Evolutionary conservation across 2,888 invertebrate species (phyloP), one percentile per base, ranked within the genome.

Genomic region (Globia sparganii): DNA sequence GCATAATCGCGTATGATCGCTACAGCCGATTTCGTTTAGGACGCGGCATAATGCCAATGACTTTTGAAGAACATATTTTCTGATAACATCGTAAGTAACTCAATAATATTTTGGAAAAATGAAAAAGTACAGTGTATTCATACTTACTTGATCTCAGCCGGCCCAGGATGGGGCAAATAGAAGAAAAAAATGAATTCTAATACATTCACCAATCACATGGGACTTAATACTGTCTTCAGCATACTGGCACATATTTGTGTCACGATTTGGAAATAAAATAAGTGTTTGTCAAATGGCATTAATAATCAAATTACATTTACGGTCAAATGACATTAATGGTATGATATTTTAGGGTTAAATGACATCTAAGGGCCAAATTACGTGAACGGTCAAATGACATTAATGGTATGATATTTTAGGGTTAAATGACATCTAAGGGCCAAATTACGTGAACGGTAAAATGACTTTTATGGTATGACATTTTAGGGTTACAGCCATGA

Each of bases 131-230:
- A 77, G 69, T 65, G 70, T 34, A 62, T 65, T 40, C 18, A 69
- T 84, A 81, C 81, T 84, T 74, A 84, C 84, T 46, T 73, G 78
- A 62, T 49, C 58, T 73, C 81, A 40, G 80, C 80, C 83, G 40
- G 72, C 76, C 76, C 83, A 75, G 84, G 84, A 84, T 69, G 75
- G 79, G 74, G 76, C 77, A 80, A 79, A 72, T 61, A 78, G 58
- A 43, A 78, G 66, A 77, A 76, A 85, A 83, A 83, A 72, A 86
- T 53, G 71, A 58, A 79, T 79, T 80, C 74, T 75, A 75, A 69
- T 75, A 61, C 56, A 67, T 70, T 69, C 59, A 61, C 75, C 74
- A 70, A 43, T 83, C 79, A 90, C 92, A 90, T 65, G 76, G 28
- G 75, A 37, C 4, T 85, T 31, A 34, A 70, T 83, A 83, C 76